Percentiles rank a stretch among this genome's conserved stretches.
Evolutionary conservation across 2,113 vertebrate species (phyloP).

Genomic region (Isichthys henryi): DNA sequence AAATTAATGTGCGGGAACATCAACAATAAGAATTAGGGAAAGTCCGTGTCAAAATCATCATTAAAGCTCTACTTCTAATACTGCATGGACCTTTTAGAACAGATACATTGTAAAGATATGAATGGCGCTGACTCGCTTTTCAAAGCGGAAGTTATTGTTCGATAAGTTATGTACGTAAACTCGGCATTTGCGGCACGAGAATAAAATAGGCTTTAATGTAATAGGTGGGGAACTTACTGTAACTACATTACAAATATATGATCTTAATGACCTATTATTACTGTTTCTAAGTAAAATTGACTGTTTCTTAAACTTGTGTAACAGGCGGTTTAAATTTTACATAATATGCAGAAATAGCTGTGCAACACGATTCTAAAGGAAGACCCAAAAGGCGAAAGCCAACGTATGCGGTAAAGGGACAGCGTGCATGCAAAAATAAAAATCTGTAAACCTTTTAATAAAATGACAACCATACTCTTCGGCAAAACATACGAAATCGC

Average conservation of each 20-base stretch:
- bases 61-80: not conserved
- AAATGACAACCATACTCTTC: constrained; percentile 11
- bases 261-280: not conserved
- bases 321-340: not conserved
- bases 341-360: not conserved
- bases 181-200: constrained; percentile 10
- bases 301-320: not conserved
- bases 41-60: not conserved
- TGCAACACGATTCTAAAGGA: not conserved
- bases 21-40: not conserved
- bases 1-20: not conserved
- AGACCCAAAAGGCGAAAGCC: not conserved
- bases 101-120: not conserved
- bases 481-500: not conserved
- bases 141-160: constrained; percentile 63
- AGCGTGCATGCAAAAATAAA: constrained; percentile 9
- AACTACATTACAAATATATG: not conserved
- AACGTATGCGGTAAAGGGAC: not conserved
- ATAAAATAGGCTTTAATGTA: not conserved
- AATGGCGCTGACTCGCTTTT: constrained; percentile 14
- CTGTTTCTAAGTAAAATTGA: not conserved
- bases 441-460: not conserved
- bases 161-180: constrained; percentile 55
- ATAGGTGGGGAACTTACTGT: not conserved
- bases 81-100: not conserved